Evolutionary conservation across 1,140 invertebrate genomes (phyloP).

Genomic region (Ostrea edulis): DNA sequence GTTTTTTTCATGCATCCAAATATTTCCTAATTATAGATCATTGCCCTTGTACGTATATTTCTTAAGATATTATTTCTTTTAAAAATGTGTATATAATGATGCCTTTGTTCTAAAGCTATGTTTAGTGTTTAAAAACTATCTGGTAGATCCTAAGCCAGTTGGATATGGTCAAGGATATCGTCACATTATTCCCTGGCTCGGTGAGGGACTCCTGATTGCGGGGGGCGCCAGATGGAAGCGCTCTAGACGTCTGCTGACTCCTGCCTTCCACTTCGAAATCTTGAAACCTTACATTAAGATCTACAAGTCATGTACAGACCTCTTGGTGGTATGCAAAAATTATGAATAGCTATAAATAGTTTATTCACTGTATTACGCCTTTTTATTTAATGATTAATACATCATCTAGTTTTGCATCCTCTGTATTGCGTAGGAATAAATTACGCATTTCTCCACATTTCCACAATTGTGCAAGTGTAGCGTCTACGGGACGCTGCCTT

Average conservation of each 20-base stretch:
- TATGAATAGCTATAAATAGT: not conserved
- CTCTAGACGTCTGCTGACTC: constrained; percentile 91
- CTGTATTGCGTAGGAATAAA: too few species aligned
- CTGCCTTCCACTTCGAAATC: constrained; percentile 93
- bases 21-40: not conserved
- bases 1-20: not conserved
- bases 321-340: constrained; percentile 38
- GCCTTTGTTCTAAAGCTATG: not conserved
- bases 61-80: not conserved
- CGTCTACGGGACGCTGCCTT: not conserved
- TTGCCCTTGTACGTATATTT: not conserved
- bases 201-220: constrained; percentile 61
- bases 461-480: not conserved
- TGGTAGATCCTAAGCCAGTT: not conserved
- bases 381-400: not conserved
- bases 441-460: not conserved
- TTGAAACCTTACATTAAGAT: constrained; percentile 90
- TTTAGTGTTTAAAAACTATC: not conserved
- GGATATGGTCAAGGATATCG: not conserved
- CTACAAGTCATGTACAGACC: constrained; percentile 81
- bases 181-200: not conserved
- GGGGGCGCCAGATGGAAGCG: constrained; percentile 87
- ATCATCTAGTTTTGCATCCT: too few species aligned
- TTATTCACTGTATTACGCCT: not conserved
- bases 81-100: not conserved